Percentiles rank a stretch among this genome's conserved stretches.
phyloP scores from a whole-genome alignment of 2,888 invertebrate species.

The Oscheius sp. region DNA sequence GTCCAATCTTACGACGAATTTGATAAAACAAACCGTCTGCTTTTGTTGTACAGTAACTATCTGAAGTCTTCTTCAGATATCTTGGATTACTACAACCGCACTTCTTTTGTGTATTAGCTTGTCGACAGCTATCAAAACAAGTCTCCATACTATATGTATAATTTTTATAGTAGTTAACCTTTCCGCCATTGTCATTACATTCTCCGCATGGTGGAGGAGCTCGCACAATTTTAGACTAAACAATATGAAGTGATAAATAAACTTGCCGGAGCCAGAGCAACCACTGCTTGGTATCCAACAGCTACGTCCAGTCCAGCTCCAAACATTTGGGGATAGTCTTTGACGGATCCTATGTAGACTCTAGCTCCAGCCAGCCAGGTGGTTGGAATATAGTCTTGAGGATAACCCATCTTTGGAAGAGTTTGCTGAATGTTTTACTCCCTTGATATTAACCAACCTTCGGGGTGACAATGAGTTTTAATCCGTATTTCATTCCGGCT shows the following conservation, averaged over 20 bases:
- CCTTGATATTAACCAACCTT: conserved; percentile 23
- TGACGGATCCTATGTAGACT: conserved; percentile 34
- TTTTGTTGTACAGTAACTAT: conserved; percentile 33
- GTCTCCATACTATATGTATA: conserved; percentile 52
- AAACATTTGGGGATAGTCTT: conserved; percentile 37
- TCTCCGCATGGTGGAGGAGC: conserved; percentile 45
- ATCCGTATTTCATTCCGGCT: conserved; percentile 51
- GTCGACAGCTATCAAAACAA: conserved; percentile 53
- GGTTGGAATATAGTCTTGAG: conserved; percentile 43
- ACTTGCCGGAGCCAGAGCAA: conserved; percentile 42
- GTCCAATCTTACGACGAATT: neutral
- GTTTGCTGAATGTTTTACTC: conserved; percentile 37
- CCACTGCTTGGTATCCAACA: conserved; percentile 50
- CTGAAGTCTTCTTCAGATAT: conserved; percentile 14
- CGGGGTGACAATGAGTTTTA: conserved; percentile 46
- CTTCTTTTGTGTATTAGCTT: conserved; percentile 39
- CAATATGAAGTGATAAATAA: neutral
- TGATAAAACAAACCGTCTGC: neutral
- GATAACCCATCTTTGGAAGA: conserved; percentile 13
- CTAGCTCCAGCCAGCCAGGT: conserved; percentile 41
- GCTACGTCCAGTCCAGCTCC: conserved; percentile 48
- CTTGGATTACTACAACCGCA: conserved; percentile 46
- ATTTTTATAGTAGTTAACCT: conserved; percentile 22
- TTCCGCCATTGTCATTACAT: conserved; percentile 28
- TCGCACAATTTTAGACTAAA: conserved; percentile 40